Conservation (phyloP, 2,797 vertebrate species). For the Acanthis flammea region DNA sequence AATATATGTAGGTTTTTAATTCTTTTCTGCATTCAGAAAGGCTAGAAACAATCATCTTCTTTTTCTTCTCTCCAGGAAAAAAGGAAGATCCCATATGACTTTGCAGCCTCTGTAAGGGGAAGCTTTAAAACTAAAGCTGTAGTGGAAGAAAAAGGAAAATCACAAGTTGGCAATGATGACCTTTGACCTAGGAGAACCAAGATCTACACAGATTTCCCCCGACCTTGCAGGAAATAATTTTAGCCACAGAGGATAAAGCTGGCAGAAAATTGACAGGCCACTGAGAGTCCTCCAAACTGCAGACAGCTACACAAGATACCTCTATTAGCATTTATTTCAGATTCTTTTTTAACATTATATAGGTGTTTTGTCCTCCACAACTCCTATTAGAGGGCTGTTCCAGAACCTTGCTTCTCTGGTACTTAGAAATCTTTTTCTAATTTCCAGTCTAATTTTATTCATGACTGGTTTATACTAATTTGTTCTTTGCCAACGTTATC, state of each 20-base stretch:
- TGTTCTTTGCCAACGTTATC: slow-evolving; percentile 26
- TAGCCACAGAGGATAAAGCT: background rate
- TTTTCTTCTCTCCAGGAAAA: background rate
- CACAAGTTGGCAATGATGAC: background rate
- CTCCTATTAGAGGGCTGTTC: slow-evolving; percentile 18
- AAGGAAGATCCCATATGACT: background rate
- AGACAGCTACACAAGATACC: background rate
- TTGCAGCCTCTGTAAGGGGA: background rate
- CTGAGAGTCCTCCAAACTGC: background rate
- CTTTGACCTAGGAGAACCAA: background rate
- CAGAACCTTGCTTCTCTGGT: slow-evolving; percentile 20
- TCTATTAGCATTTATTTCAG: background rate
- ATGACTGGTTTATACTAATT: slow-evolving; percentile 42
- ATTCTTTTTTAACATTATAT: background rate
- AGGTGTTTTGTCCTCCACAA: background rate
- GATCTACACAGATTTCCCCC: background rate
- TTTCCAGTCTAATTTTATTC: slow-evolving; percentile 56
- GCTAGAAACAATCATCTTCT: background rate
- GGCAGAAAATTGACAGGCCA: background rate
- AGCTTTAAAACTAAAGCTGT: background rate
- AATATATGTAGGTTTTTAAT: background rate
- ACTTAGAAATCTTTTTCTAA: slow-evolving; percentile 28
- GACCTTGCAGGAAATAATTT: background rate
- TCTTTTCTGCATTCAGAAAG: background rate
- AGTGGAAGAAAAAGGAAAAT: background rate